These are phyloP conservation scores for Thereva unica DNA, from an alignment of 2,888 invertebrate species.

Conservation along the genomic window DNA sequence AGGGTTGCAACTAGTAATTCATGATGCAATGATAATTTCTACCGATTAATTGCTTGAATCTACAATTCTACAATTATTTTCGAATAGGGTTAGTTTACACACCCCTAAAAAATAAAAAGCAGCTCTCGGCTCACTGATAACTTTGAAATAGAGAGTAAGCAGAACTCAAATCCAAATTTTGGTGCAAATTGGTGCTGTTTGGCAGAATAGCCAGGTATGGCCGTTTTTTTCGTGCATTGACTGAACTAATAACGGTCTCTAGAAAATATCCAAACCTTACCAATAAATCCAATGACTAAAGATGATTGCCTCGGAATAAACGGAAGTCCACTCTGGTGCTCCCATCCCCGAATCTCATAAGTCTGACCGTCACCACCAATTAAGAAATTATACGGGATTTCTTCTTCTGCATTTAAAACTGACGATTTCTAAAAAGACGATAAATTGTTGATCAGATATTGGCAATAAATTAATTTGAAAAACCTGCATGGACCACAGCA, in stretches of 20 bases:
- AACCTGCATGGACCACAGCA: conserved; percentile 59
- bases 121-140: too few species aligned
- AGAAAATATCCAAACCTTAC: conserved; percentile 47
- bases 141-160: too few species aligned
- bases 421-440: background rate
- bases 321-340: conserved; percentile 51
- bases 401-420: conserved; percentile 28
- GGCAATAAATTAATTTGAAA: background rate
- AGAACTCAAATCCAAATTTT: too few species aligned
- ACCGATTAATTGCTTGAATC: too few species aligned
- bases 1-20: too few species aligned
- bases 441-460: conserved; percentile 16
- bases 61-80: too few species aligned
- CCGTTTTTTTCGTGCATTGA: too few species aligned
- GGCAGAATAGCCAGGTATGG: too few species aligned
- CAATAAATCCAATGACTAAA: conserved; percentile 59
- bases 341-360: conserved; percentile 61
- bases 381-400: conserved; percentile 60
- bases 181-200: too few species aligned
- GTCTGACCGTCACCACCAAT: conserved; percentile 60
- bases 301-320: conserved; percentile 47
- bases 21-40: too few species aligned
- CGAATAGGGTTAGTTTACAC: too few species aligned
- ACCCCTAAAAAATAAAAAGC: too few species aligned
- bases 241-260: background rate